Evolutionary conservation across 2,797 vertebrate species (phyloP).

Genomic region (Alauda arvensis): DNA sequence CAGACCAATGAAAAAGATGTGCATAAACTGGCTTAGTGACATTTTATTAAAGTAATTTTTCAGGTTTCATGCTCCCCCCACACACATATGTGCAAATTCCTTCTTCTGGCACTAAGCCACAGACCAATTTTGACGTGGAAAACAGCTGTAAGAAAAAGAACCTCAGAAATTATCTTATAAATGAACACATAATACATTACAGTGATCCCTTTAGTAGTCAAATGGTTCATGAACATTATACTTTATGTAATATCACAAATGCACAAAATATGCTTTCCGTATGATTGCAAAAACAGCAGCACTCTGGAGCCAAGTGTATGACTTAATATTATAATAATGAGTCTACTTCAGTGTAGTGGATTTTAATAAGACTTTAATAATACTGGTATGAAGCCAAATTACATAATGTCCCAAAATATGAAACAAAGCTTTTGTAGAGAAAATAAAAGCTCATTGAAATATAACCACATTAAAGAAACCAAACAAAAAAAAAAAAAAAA

Average conservation of each 20-base stretch:
- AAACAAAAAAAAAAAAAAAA: background rate
- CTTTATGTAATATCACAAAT: conserved; percentile 32
- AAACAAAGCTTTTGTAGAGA: conserved; percentile 56
- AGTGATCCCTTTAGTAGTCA: conserved; percentile 7
- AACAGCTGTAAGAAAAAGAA: conserved; percentile 1
- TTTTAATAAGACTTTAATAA: conserved; percentile 74
- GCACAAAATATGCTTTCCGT: conserved; percentile 44
- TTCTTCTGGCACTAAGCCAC: conserved; percentile 26
- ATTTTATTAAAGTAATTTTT: conserved; percentile 43
- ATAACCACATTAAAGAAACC: conserved; percentile 13
- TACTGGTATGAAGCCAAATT: conserved; percentile 64
- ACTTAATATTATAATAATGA: conserved; percentile 58
- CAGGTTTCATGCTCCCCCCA: background rate
- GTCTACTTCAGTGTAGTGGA: conserved; percentile 36
- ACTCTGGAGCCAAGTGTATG: conserved; percentile 29
- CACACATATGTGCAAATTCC: background rate
- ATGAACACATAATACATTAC: conserved; percentile 1
- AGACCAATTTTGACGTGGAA: conserved; percentile 15
- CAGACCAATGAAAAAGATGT: background rate
- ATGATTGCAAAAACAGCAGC: conserved; percentile 27
- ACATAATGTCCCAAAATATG: conserved; percentile 52
- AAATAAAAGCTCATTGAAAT: conserved; percentile 57
- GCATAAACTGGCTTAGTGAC: conserved; percentile 1
- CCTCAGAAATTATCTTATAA: conserved; percentile 22
- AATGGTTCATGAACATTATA: background rate